Base-by-base conservation (phyloP, 2,797 vertebrate species). In the Sparidentex hasta region DNA sequence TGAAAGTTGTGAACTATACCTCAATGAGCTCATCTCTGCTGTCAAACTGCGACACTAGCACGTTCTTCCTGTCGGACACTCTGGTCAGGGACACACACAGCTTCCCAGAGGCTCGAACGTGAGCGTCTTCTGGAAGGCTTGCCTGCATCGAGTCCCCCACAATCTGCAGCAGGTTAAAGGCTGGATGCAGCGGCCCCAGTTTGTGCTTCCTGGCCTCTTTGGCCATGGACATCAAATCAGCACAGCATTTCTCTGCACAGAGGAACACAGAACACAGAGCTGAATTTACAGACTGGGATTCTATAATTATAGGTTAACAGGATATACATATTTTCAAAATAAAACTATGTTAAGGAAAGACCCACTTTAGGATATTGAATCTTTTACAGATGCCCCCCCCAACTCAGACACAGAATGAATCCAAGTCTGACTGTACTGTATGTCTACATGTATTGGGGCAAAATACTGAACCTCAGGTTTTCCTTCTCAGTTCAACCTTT, bases 21-120 rank as follows among this genome's bases (percentile, higher is more conserved):
- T 98, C 95, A 38, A 98, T 87, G 7, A 98, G 96, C 84, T 98
- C 97, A 1, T 97, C 95, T 81, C 96, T 97, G 63, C 95, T 97
- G 72, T 88, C 87, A 74, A 98, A 99, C 44, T 97, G 92, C 0
- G 97, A 98, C 76, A 97, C 95, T 51, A 98, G 80, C 0, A 97
- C 85, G 0, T 98, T 99, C 86, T 95, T 85, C n/a, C 96, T 88
- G 47, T 98, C 96, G 0, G 96, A 92, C 50, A 97, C 96, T 44
- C 97, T 94, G 41, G 98, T 99, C 23, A 99, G 94, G 0, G 97
- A 98, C 82, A 99, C 89, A 20, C 83, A 94, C 0, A 97, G 91
- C n/a, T 84, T 96, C 69, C 96, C 96, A 0, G 95, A 95, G 25
- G 95, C 85, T 20, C 95, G 76, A n/a, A 93, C 61, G 55, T 97